Evolutionary conservation across 2,797 vertebrate genomes (phyloP).

Genomic region (Benthosema pterotum): DNA sequence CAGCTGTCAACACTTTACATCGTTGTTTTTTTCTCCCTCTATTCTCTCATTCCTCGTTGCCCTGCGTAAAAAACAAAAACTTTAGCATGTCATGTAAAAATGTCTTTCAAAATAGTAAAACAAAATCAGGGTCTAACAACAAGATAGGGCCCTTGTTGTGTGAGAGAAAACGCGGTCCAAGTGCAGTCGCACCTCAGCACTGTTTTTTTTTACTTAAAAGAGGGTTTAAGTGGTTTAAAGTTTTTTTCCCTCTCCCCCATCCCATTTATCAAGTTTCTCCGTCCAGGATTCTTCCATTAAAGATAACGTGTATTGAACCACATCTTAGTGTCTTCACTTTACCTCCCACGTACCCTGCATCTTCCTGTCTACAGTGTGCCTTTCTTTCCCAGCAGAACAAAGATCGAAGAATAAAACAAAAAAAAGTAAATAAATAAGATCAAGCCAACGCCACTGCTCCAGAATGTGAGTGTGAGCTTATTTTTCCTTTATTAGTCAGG

Average conservation of each 20-base stretch:
- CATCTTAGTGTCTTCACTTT: slow-evolving; percentile 59
- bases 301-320: slow-evolving; percentile 73
- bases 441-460: slow-evolving; percentile 37
- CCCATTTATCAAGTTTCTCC: slow-evolving; percentile 31
- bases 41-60: background rate
- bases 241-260: background rate
- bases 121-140: too few species aligned
- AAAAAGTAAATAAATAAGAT: slow-evolving; percentile 66
- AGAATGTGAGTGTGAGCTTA: slow-evolving; percentile 19
- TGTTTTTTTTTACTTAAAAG: too few species aligned
- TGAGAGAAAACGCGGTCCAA: too few species aligned
- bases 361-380: slow-evolving; percentile 55
- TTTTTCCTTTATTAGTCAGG: too few species aligned
- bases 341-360: slow-evolving; percentile 12
- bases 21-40: slow-evolving; percentile 11
- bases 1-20: slow-evolving; percentile 75
- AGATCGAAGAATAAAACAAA: too few species aligned
- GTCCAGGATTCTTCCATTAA: slow-evolving; percentile 61
- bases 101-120: too few species aligned
- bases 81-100: too few species aligned
- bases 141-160: too few species aligned
- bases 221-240: too few species aligned
- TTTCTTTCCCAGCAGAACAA: slow-evolving; percentile 69
- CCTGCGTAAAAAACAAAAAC: background rate
- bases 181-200: too few species aligned